These are phyloP conservation scores for Pomacea canaliculata DNA, from an alignment of 2,888 invertebrate genomes.

Conservation along the genomic window DNA sequence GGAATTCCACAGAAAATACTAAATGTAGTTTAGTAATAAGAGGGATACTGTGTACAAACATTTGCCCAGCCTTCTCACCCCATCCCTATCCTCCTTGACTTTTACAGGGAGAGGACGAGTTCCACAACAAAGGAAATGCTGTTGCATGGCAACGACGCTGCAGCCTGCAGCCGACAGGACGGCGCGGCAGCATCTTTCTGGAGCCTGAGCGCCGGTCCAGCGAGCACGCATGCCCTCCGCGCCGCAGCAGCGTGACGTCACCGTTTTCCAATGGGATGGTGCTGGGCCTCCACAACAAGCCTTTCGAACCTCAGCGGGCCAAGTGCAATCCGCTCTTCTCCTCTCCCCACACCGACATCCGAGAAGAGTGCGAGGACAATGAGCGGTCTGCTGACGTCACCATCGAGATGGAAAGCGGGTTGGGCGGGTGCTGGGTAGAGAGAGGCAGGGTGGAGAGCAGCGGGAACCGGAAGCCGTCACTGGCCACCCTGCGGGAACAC, in stretches of 20 bases:
- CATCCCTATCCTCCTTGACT: no score
- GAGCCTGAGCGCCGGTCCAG: slow-evolving; percentile 24
- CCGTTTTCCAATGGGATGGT: neutral
- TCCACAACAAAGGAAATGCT: neutral
- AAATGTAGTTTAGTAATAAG: no score
- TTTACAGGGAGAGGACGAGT: neutral
- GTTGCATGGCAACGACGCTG: neutral
- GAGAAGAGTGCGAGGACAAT: slow-evolving; percentile 7
- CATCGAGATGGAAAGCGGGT: neutral
- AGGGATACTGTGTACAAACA: no score
- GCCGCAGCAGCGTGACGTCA: neutral
- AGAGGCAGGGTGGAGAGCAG: neutral
- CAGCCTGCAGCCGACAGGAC: slow-evolving; percentile 9
- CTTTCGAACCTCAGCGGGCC: slow-evolving; percentile 7
- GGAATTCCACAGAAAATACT: no score
- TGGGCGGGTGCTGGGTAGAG: neutral
- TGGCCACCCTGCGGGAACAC: slow-evolving; percentile 31
- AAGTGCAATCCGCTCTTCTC: slow-evolving; percentile 29
- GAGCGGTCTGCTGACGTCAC: neutral
- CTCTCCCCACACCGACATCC: neutral
- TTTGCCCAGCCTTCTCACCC: no score
- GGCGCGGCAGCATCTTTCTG: slow-evolving; percentile 34
- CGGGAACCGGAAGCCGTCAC: slow-evolving; percentile 22
- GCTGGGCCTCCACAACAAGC: slow-evolving; percentile 14
- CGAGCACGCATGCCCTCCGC: slow-evolving; percentile 1